Percentiles rank a stretch among this genome's conserved stretches.
Conservation (phyloP, 2,797 vertebrate genomes). For the Siniperca scherzeri region DNA sequence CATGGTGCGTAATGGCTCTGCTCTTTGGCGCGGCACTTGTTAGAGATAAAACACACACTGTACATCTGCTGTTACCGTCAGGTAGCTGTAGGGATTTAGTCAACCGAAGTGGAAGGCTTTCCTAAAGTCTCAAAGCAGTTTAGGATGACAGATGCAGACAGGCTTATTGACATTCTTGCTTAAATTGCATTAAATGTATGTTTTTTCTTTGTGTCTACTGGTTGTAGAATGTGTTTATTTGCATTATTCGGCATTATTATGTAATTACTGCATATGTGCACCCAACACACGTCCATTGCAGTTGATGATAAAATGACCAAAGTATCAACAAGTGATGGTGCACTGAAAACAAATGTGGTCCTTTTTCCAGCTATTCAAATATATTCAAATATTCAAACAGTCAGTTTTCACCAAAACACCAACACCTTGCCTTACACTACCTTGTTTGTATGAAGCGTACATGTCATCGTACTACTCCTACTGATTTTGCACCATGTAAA, state of each 20-base stretch:
- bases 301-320: neutral
- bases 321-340: neutral
- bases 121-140: slow-evolving; percentile 18
- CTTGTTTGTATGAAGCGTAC: neutral
- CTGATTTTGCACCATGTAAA: neutral
- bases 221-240: slow-evolving; percentile 15
- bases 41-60: slow-evolving; percentile 33
- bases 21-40: slow-evolving; percentile 19
- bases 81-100: slow-evolving; percentile 45
- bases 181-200: neutral
- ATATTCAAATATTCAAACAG: neutral
- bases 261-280: neutral
- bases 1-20: slow-evolving; percentile 22
- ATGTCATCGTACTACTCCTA: neutral
- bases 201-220: neutral
- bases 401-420: neutral
- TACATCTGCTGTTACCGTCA: slow-evolving; percentile 30
- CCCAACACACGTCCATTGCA: neutral
- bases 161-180: neutral
- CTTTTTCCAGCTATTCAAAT: slow-evolving; percentile 1
- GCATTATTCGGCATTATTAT: neutral
- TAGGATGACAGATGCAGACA: neutral
- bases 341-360: neutral
- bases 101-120: slow-evolving; percentile 12
- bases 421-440: neutral